Evolutionary conservation across 2,888 invertebrate genomes (phyloP), one percentile per base, ranked within the genome.

Genomic region (Acanthosepion esculentum): DNA sequence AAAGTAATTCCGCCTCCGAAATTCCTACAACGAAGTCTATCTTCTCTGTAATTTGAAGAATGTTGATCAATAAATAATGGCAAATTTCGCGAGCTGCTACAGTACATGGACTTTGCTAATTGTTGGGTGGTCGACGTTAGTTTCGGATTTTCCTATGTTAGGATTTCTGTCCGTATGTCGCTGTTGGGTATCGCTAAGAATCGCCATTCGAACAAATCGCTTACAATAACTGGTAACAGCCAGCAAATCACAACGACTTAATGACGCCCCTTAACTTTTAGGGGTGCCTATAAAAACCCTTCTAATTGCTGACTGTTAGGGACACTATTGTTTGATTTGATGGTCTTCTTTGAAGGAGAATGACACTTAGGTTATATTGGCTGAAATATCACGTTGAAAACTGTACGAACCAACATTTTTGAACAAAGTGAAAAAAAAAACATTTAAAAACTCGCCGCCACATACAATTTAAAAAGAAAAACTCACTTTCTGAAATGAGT

Each of bases 211-310:
- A 33, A n/a, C n/a, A 78, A 78, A 78, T 33, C n/a, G 78, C 78
- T 15, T 18, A 10, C n/a, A 33, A 78, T 78, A 78, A 78, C 78
- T n/a, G 78, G n/a, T 18, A 78, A 5, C 78, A 5, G n/a, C 78
- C 78, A 18, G n/a, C 78, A 78, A n/a, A 78, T 78, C 78, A 78
- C 78, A 78, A 78, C 78, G 78, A 78, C 78, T 33, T 78, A 78
- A 78, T 78, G 78, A 78, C 78, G 78, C 78, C 78, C n/a, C 78
- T 78, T 78, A 78, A 78, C 78, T 78, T 78, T 78, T 33, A 78
- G n/a, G 78, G 78, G n/a, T 78, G 78, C 78, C 78, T 78, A 78
- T 78, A 78, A 78, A 78, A 78, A 78, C 78, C 33, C n/a, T 78
- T 78, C 78, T 78, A 78, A 78, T 78, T 78, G 78, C 78, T 15